These are phyloP conservation scores for Cistogaster globosa DNA, from an alignment of 2,888 invertebrate species.

Conservation along the genomic window DNA sequence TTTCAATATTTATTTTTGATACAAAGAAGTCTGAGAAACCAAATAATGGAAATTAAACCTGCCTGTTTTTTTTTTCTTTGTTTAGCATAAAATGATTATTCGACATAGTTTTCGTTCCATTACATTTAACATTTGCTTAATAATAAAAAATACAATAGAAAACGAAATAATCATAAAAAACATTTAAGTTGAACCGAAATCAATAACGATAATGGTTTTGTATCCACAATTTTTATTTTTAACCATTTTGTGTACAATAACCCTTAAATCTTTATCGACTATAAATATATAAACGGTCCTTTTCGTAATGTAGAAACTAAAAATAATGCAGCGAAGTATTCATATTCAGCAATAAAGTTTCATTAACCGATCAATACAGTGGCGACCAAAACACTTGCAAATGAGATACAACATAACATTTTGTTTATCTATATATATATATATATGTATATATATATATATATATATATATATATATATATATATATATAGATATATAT, in stretches of 20 bases:
- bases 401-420: too few relatives aligned
- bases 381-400: too few relatives aligned
- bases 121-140: conserved; percentile 15
- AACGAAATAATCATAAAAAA: not conserved
- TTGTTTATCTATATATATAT: too few relatives aligned
- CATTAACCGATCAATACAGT: too few relatives aligned
- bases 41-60: too few relatives aligned
- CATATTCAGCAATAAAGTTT: too few relatives aligned
- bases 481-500: too few relatives aligned
- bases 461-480: too few relatives aligned
- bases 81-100: not conserved
- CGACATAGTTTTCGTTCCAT: conserved; percentile 27
- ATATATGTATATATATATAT: too few relatives aligned
- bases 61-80: not conserved
- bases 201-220: conserved; percentile 1
- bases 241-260: conserved; percentile 21
- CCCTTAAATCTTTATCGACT: conserved; percentile 48
- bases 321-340: conserved; percentile 1
- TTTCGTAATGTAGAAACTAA: conserved; percentile 23
- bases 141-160: not conserved
- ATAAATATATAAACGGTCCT: conserved; percentile 50
- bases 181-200: not conserved
- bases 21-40: too few relatives aligned
- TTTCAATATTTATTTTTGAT: too few relatives aligned
- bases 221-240: conserved; percentile 28